Base-by-base conservation (phyloP, 2,113 vertebrate genomes). In the Malurus elegans region DNA sequence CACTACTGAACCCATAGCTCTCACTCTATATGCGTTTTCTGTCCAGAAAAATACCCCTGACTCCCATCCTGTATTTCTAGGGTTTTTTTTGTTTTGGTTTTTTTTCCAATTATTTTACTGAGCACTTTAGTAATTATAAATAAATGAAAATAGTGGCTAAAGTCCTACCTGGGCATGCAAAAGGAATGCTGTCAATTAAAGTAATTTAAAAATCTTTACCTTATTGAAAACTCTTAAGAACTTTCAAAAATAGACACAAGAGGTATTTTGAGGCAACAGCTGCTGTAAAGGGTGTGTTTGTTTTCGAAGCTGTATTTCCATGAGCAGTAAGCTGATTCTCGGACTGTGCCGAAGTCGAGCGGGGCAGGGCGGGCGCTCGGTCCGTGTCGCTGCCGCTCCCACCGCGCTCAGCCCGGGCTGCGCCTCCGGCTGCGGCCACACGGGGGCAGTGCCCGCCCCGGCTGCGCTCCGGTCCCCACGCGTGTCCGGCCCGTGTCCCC, bases 241-340 rank as follows among this genome's bases (percentile, higher is more conserved):
- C 38, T 38, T 38, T 38, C 10, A 38, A 54, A 60, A 40, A 17
- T 2, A 58, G 18, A 20, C 42, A 26, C 12, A 6, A 14, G 57
- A 50, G 29, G 0, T 18, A 0, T 20, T 47, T 70, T 58, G 16
- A 40, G 60, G 45, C 9, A 19, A 0, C 1, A 4, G 40, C 12
- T 25, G 3, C 16, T 13, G 10, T 4, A 4, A 17, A 23, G 32
- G 32, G 11, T 6, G 1, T 4, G 4, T 13, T 16, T 26, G 23
- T 14, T 19, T 29, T 34, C 40, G 1, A 2, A 16, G 14, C 24
- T 0, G 34, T 38, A 11, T 57, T 53, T 16, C 10, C 14, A 0
- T 7, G 8, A 6, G 44, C 56, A 8, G 0, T 3, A 3, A 2
- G 40, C 0, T 2, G 7, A 1, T 2, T 50, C 50, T 21, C 9